Base-by-base conservation (phyloP, 2,797 vertebrate species). In the Cuculus canorus region DNA sequence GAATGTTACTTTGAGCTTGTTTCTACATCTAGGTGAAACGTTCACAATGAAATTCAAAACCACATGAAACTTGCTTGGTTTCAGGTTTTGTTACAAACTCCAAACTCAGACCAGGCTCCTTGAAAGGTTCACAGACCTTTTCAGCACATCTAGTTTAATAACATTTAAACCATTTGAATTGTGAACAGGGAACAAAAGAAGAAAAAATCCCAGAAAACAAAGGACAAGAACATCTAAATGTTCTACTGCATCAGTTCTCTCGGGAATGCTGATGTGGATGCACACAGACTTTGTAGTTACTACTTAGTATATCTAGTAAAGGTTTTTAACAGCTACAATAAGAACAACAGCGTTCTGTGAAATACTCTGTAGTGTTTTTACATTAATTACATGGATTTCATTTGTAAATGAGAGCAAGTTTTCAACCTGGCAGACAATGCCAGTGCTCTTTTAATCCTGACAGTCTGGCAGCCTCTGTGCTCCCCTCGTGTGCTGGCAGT, bases 1-100 rank as follows among this genome's bases (percentile, higher is more conserved):
- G 43, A 94, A 94, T 59, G 77, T 93, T 96, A 95, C 90, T 97
- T 96, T 95, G 93, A 97, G 95, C 91, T 94, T 96, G 95, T 97
- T 98, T 96, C 96, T 88, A 90, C 73, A 91, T 88, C 66, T 94
- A 95, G 80, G 63, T 96, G 87, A 94, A 96, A 96, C 0, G 1
- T 88, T 93, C 88, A 77, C 69, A 77, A 73, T 70, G 85, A 94
- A 96, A 95, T 91, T 94, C 87, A 94, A 94, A 96, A 94, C 87
- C 90, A 84, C 79, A 37, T 56, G 81, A 94, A 95, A 90, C 82
- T 86, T 91, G 73, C 59, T 80, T 77, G 56, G 80, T 88, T 94
- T 93, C 52, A 4, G 82, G 35, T 96, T 94, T 95, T 95, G 84
- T 79, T 94, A 88, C 77, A 72, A 91, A 66, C 70, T 93, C 56